Evolutionary conservation across 2,888 invertebrate genomes (phyloP), one percentile per base, ranked within the genome.

Genomic region (Scaptomyza tumidula): DNA sequence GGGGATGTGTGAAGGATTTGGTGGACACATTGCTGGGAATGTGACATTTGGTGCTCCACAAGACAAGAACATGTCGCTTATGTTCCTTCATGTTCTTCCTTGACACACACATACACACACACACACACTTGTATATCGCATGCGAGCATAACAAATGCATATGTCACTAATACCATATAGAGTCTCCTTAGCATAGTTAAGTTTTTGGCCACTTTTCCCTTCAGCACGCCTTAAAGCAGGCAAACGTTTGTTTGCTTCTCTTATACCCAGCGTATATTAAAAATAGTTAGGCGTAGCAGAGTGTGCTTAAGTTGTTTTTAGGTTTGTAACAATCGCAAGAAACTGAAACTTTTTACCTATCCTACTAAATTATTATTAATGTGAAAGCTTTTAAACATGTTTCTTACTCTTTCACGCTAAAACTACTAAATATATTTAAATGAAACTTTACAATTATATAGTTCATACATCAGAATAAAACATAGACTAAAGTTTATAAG

Each of bases 121-220:
- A 24, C 24, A 24, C 24, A 24, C 24, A 24, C 3, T 2, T 24
- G 3, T 24, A 24, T 24, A 24, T 75, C 71, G 75, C 75, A 67
- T 75, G 76, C 64, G 64, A 71, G 75, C 75, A 75, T 75, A 75
- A 71, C 67, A 68, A 75, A 75, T 75, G 75, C 75, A 75, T 59
- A 67, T 35, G 14, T 6, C 19, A n/a, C 16, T 35, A 16, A 41
- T 16, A 10, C 41, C 3, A 41, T 41, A 41, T 41, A 71, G 73
- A 68, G 73, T 75, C 75, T 62, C 58, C 67, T 71, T 61, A 61
- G 75, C 53, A 59, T 64, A 54, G 64, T 59, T 75, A 75, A 75
- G 71, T 41, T 41, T 3, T 29, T 29, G 29, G 29, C 29, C 29
- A 3, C 10, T 9, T n/a, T 35, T 13, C 9, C 9, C 16, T 35